Evolutionary conservation across 2,113 vertebrate species (phyloP), one percentile per base, ranked within the genome.

Genomic region (Ceratotherium simum): DNA sequence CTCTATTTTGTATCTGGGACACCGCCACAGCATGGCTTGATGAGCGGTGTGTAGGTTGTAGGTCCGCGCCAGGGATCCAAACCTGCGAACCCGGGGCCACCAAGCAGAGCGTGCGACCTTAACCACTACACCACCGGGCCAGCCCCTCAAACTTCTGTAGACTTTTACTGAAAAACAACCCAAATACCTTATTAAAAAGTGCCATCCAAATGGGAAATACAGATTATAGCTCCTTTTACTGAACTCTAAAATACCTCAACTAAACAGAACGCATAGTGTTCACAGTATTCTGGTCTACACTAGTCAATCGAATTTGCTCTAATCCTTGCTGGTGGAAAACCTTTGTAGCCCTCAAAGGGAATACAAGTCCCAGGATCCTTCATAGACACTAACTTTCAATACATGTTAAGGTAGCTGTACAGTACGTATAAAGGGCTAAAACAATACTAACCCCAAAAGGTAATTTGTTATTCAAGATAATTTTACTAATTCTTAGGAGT

Each of bases 401-500:
- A 97, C 11, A 67, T 31, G 5, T 67, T 60, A 82, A 56, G 36
- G 12, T 2, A 78, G 39, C 10, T 60, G 48, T 33, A 64, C 4
- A 60, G 17, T 12, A 81, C 8, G 3, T 48, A 54, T 31, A 87
- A 81, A 76, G 29, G 9, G 25, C 11, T 82, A 90, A 67, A 90
- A 95, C 39, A 10, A 93, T 46, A 72, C 18, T 46, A 88, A 58
- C 5, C 23, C 4, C 21, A 73, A n/a, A 78, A 82, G 10, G 56
- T 46, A 91, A 90, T 54, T 70, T 42, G 83, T n/a, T 60, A 42
- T 56, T 36, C 9, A 85, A 90, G 81, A 72, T 42, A 82, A 72
- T 33, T 92, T 80, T 90, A 95, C 27, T 65, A 89, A 90, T 92
- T 86, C n/a, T 93, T 64, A 96, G 39, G 36, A 92, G 8, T 54